A percentile compares a stretch with the other conserved stretches of the same genome.
Conservation (phyloP, 2,888 invertebrate genomes). For the Rhimphoctona megacephalus region DNA sequence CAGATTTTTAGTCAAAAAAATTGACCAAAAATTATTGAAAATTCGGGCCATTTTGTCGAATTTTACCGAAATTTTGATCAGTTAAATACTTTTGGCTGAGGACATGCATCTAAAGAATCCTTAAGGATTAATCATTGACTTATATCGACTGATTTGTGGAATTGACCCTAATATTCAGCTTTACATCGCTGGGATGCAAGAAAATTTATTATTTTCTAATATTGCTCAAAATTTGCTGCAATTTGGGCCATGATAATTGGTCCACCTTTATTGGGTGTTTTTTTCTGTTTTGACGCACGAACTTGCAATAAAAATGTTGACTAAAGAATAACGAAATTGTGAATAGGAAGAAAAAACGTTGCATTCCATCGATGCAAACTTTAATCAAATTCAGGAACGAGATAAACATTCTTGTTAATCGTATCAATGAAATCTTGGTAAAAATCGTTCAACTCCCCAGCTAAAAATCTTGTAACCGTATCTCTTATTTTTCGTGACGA, state of each 20-base stretch:
- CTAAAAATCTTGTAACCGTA: neutral
- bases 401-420: neutral
- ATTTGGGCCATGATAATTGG: neutral
- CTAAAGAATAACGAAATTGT: neutral
- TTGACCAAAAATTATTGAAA: neutral
- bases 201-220: neutral
- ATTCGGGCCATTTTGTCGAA: neutral
- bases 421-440: constrained; percentile 7
- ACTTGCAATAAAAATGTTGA: neutral
- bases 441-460: neutral
- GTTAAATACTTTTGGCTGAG: neutral
- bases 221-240: neutral
- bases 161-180: neutral
- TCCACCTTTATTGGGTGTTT: neutral
- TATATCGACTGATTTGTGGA: constrained; percentile 14
- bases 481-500: constrained; percentile 39
- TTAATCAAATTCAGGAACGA: neutral
- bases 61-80: constrained; percentile 1
- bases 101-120: neutral
- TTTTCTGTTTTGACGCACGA: neutral
- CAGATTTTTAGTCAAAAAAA: no score
- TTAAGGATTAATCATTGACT: constrained; percentile 42
- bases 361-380: neutral
- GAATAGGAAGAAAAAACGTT: neutral
- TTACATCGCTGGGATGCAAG: neutral